Base-by-base conservation (phyloP, 2,888 invertebrate genomes). In the Hypselothyrea guttata region DNA sequence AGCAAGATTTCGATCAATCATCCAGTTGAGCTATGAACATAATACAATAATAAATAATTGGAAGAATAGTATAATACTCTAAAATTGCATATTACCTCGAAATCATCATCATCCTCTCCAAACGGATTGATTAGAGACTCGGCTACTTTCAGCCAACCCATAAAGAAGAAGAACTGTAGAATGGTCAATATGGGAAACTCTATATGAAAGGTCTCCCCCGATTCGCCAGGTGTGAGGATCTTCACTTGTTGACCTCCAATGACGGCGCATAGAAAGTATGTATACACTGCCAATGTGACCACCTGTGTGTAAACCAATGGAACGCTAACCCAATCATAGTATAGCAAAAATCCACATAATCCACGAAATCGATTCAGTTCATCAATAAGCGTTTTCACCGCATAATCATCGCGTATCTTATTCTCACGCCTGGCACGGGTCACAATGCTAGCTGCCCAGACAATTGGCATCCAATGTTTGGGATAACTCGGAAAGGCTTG, bases 81-180 rank as follows among this genome's bases (percentile, higher is more conserved):
- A 1, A 4, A 7, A 12, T 18, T n/a, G 9, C 1, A 5, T 2
- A 0, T 27, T 12, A 88, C 94, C 91, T 96, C 96, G 86, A 96
- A 96, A 81, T 96, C 96, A 81, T 96, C 96, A 82, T 96, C 96
- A 78, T 96, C 96, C 85, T 96, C 96, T 0, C 96, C 96, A 81
- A 96, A 96, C 0, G 96, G 96, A 90, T 97, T 97, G 53, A 97
- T 96, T 54, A 97, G 89, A 0, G 95, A 93, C 90, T 97, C 97
- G 4, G 97, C 97, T 62, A 96, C 96, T 91, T 96, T 97, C 42
- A 97, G 89, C 96, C 96, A 97, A 7, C 96, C 96, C 94, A 95
- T 94, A 85, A 95, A 95, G 90, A 95, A 94, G 88, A 95, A 95
- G 87, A 96, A 96, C 88, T 97, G 96, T 49, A 98, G 90, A 2